Percentiles rank a stretch among this genome's conserved stretches.
These are phyloP conservation scores for Cebus imitator DNA, from an alignment of 2,113 vertebrate species.

Conservation along the genomic window DNA sequence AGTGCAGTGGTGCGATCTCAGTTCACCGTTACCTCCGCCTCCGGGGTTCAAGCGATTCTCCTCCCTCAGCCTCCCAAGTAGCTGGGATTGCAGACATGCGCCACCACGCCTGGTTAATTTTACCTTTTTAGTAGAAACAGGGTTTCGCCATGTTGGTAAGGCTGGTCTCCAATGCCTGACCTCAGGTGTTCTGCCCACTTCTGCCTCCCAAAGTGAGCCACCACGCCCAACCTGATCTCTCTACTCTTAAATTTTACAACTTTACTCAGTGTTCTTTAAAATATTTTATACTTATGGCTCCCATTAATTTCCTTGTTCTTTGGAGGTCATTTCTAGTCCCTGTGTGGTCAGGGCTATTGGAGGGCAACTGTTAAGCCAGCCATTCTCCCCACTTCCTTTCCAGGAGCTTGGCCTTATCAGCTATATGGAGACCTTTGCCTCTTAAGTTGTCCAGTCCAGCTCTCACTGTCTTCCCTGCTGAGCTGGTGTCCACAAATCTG, in stretches of 20 bases:
- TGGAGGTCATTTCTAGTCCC: not conserved
- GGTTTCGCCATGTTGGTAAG: too few relatives aligned
- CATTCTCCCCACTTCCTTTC: not conserved
- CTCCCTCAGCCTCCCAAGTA: too few relatives aligned
- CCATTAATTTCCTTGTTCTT: not conserved
- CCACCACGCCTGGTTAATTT: too few relatives aligned
- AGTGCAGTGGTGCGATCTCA: too few relatives aligned
- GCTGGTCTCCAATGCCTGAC: too few relatives aligned
- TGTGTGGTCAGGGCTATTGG: not conserved
- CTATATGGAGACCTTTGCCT: not conserved
- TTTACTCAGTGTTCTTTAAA: not conserved
- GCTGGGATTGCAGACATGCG: too few relatives aligned
- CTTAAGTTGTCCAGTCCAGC: not conserved
- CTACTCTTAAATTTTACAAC: not conserved
- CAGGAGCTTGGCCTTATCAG: fast-evolving
- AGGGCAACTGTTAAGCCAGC: not conserved
- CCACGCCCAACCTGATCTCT: not conserved
- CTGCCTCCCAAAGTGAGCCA: too few relatives aligned
- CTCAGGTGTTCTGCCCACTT: too few relatives aligned
- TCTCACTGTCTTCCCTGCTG: not conserved
- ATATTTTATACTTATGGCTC: not conserved
- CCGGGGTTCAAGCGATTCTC: too few relatives aligned
- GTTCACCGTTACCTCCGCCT: too few relatives aligned
- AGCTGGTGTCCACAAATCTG: not conserved
- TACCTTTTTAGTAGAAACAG: too few relatives aligned